These are phyloP conservation scores for Oscheius sp. DNA, from an alignment of 2,888 invertebrate genomes.

Conservation along the genomic window DNA sequence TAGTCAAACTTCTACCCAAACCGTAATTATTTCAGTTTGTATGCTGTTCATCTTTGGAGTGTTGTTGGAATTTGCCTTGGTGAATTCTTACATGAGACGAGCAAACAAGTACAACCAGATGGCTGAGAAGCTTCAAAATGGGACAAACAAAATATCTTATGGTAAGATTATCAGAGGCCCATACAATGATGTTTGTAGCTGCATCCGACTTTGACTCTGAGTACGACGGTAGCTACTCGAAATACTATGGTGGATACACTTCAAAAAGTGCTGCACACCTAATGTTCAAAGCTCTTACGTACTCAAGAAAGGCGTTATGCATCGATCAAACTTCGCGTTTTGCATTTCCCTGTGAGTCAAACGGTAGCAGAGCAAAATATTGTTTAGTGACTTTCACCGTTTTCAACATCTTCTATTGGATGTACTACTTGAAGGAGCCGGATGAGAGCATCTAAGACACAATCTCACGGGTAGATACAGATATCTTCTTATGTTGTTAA, in stretches of 20 bases:
- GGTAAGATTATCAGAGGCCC: constrained; percentile 38
- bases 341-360: constrained; percentile 60
- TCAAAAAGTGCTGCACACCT: constrained; percentile 54
- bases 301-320: constrained; percentile 58
- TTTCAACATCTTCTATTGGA: constrained; percentile 68
- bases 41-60: constrained; percentile 71
- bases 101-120: constrained; percentile 69
- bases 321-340: constrained; percentile 62
- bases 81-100: constrained; percentile 64
- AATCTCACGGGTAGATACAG: no score
- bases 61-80: constrained; percentile 65
- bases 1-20: background rate
- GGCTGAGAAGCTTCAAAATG: constrained; percentile 62
- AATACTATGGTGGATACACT: constrained; percentile 44
- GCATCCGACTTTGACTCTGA: constrained; percentile 52
- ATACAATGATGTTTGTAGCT: background rate
- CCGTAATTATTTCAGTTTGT: constrained; percentile 55
- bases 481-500: no score
- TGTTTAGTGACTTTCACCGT: constrained; percentile 60
- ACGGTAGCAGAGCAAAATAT: background rate
- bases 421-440: constrained; percentile 60
- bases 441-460: background rate
- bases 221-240: constrained; percentile 49
- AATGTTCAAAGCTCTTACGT: constrained; percentile 59
- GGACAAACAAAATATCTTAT: constrained; percentile 28